Evolutionary conservation across 2,888 invertebrate genomes (phyloP).

Genomic region (Ochlodes sylvanus): DNA sequence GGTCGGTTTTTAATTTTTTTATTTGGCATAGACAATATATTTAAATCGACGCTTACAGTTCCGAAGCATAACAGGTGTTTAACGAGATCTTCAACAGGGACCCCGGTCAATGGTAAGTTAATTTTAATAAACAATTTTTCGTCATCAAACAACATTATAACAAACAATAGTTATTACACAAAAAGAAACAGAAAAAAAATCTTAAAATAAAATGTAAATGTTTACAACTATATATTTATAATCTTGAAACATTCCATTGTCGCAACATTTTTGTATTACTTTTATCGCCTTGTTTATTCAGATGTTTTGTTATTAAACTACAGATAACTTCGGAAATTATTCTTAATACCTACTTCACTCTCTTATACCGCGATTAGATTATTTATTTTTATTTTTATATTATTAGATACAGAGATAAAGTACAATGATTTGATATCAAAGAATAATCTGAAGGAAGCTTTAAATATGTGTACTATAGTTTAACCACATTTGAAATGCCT

Average conservation of each 20-base stretch:
- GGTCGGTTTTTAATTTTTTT: too few species aligned
- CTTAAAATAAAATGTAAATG: too few species aligned
- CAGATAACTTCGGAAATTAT: background rate
- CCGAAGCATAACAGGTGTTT: background rate
- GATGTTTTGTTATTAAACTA: background rate
- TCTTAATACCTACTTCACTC: background rate
- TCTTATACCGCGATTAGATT: background rate
- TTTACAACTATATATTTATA: background rate
- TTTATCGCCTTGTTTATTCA: background rate
- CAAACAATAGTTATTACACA: background rate
- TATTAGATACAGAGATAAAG: background rate
- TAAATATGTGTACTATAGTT: background rate
- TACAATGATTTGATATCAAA: background rate
- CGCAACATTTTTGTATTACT: background rate
- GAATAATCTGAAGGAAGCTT: background rate
- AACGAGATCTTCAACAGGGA: background rate
- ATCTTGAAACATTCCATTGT: background rate
- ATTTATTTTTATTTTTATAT: too few species aligned
- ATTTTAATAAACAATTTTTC: background rate
- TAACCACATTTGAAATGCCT: too few species aligned
- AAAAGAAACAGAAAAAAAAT: background rate
- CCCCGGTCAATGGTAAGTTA: constrained; percentile 12
- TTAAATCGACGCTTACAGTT: background rate
- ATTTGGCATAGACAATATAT: too few species aligned
- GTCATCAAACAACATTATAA: too few species aligned